phyloP scores from a whole-genome alignment of 2,113 vertebrate genomes.

The Sinocyclocheilus grahami region DNA sequence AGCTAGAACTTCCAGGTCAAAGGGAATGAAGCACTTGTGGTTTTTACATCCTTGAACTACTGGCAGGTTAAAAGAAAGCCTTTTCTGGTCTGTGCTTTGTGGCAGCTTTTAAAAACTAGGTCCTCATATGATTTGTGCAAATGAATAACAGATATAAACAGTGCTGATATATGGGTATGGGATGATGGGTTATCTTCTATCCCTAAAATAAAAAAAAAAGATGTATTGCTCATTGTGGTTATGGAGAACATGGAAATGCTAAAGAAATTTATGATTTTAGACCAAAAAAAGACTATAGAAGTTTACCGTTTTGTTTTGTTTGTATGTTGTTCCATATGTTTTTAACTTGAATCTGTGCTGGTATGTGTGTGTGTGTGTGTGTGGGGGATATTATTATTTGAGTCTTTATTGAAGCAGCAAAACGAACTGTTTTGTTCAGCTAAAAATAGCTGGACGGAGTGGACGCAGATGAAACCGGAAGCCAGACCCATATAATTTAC shows the following conservation, averaged over 20 bases:
- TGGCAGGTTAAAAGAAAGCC: too few species aligned
- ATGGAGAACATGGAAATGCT: constrained; percentile 2
- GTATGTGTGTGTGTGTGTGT: constrained; percentile 9
- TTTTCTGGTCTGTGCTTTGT: constrained; percentile 16
- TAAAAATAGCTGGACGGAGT: too few species aligned
- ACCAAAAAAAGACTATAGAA: not conserved
- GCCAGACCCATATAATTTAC: too few species aligned
- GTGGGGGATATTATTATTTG: not conserved
- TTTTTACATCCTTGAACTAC: not conserved
- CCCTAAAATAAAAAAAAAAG: not conserved
- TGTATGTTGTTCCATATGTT: constrained; percentile 33
- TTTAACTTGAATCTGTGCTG: constrained; percentile 43
- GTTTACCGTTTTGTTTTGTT: constrained; percentile 47
- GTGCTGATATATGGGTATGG: too few species aligned
- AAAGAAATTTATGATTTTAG: not conserved
- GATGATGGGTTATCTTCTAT: not conserved
- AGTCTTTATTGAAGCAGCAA: not conserved
- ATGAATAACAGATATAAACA: not conserved
- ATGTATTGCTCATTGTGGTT: not conserved
- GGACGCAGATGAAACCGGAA: too few species aligned
- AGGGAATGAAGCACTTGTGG: not conserved
- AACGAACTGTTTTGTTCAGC: too few species aligned
- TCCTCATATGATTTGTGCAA: not conserved
- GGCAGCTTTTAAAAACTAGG: not conserved
- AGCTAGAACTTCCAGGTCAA: not conserved